These are phyloP conservation scores for Darevskia nairensis DNA, from an alignment of 2,797 vertebrate species.

Conservation along the genomic window DNA sequence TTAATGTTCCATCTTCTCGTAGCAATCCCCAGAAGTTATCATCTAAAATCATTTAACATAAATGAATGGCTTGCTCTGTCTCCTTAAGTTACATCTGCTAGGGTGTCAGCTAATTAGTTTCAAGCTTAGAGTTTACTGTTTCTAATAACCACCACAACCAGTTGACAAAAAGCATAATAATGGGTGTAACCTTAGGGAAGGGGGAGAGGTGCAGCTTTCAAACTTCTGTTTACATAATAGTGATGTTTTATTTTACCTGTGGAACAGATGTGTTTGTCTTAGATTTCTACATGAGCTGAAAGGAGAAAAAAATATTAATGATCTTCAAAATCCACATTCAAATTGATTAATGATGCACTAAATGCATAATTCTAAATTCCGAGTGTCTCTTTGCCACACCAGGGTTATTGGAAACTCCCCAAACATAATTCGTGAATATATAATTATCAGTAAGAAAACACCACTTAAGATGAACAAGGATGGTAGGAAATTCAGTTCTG, in stretches of 20 bases:
- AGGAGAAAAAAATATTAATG: neutral
- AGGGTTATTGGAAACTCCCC: neutral
- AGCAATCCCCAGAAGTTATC: neutral
- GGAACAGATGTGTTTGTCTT: neutral
- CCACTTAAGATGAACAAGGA: neutral
- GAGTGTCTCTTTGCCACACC: neutral
- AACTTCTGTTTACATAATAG: slow-evolving; percentile 6
- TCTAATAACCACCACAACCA: neutral
- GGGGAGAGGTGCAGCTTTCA: slow-evolving; percentile 4
- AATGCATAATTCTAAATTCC: neutral
- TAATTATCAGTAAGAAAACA: neutral
- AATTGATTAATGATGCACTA: neutral
- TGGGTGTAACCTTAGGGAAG: neutral
- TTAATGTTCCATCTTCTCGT: slow-evolving; percentile 38
- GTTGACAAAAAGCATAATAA: neutral
- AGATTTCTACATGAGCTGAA: neutral
- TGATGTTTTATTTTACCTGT: neutral
- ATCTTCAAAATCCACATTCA: rapidly evolving
- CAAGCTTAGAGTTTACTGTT: neutral
- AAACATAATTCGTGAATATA: neutral
- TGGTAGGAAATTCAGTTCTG: neutral
- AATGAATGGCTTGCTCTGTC: neutral
- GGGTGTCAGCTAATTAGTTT: slow-evolving; percentile 25
- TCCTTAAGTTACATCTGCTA: slow-evolving; percentile 17
- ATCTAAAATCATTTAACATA: slow-evolving; percentile 39